Evolutionary conservation across 2,797 vertebrate genomes (phyloP).

Genomic region (Chiloscyllium punctatum): DNA sequence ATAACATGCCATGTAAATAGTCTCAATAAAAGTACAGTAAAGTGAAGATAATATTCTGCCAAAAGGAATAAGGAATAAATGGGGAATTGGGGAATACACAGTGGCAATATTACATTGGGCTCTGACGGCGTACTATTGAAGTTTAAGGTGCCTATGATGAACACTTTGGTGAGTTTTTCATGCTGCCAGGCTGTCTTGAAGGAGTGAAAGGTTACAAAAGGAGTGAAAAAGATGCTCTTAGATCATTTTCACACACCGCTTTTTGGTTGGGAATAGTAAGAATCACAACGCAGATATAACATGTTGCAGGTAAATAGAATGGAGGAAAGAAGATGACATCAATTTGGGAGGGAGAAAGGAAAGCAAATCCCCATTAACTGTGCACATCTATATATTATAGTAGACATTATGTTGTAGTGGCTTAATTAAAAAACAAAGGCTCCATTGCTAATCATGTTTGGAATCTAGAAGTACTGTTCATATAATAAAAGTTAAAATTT

Average conservation of each 20-base stretch:
- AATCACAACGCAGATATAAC: not conserved
- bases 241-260: not conserved
- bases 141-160: not conserved
- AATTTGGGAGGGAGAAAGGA: not conserved
- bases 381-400: not conserved
- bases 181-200: not conserved
- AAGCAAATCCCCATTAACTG: not conserved
- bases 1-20: slow-evolving; percentile 8
- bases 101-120: not conserved
- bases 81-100: not conserved
- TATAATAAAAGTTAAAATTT: not conserved
- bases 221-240: not conserved
- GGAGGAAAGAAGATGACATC: not conserved
- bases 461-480: not conserved
- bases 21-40: not conserved
- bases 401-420: not conserved
- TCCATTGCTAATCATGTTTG: not conserved
- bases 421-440: not conserved
- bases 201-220: not conserved
- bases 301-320: not conserved
- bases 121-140: not conserved
- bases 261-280: not conserved
- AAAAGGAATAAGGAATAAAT: not conserved
- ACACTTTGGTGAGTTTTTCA: not conserved
- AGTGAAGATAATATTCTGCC: not conserved